Conservation (phyloP, 2,888 invertebrate genomes). For the Timema podura region DNA sequence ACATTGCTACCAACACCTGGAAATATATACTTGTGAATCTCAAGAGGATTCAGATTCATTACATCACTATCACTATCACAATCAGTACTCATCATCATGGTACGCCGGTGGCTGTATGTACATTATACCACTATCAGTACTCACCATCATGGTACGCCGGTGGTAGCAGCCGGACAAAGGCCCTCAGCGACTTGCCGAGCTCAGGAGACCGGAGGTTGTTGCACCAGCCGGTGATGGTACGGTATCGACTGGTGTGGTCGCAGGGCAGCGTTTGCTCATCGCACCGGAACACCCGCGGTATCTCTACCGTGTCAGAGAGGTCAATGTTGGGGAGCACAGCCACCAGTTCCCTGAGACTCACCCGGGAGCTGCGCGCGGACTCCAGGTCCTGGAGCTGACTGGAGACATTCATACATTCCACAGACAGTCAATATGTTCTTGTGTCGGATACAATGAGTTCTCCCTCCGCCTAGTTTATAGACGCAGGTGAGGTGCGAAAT, state of each 20-base stretch:
- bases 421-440: too few relatives aligned
- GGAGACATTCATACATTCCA: background rate
- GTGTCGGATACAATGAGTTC: too few relatives aligned
- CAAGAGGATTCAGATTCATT: too few relatives aligned
- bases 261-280: conserved; percentile 47
- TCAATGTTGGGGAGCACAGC: conserved; percentile 46
- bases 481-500: too few relatives aligned
- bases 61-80: too few relatives aligned
- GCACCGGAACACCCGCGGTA: conserved; percentile 45
- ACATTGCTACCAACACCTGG: too few relatives aligned
- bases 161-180: conserved; percentile 44
- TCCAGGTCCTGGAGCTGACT: conserved; percentile 43
- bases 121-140: background rate
- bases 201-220: conserved; percentile 48
- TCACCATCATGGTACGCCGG: conserved; percentile 46
- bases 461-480: too few relatives aligned
- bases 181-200: conserved; percentile 45
- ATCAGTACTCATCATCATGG: too few relatives aligned
- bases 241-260: conserved; percentile 47
- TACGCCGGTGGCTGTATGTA: too few relatives aligned
- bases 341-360: conserved; percentile 44
- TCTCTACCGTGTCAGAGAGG: conserved; percentile 43
- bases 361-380: conserved; percentile 35
- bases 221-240: conserved; percentile 48
- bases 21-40: too few relatives aligned